Conservation (phyloP, 1,140 invertebrate genomes). For the Spodoptera frugiperda region DNA sequence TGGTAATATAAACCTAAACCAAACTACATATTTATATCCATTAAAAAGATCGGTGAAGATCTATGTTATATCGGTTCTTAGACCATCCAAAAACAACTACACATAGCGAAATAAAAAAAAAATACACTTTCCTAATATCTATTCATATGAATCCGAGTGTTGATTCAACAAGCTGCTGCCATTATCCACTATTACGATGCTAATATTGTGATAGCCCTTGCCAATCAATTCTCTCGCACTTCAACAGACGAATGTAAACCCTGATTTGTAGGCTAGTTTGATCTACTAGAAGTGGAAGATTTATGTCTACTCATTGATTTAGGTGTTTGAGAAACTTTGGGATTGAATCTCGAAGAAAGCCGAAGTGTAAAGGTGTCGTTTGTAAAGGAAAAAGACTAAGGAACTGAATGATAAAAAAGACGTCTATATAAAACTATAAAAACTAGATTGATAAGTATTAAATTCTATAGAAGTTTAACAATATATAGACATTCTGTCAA, state of each 20-base stretch:
- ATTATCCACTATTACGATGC: constrained; percentile 15
- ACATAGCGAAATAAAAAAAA: background rate
- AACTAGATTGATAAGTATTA: too few species aligned
- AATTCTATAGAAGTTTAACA: too few species aligned
- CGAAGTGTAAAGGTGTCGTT: too few species aligned
- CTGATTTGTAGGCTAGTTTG: constrained; percentile 4
- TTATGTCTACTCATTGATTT: constrained; percentile 16
- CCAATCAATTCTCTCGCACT: constrained; percentile 26
- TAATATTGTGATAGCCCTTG: constrained; percentile 21
- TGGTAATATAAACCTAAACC: too few species aligned
- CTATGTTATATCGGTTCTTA: too few species aligned
- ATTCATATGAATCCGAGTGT: constrained; percentile 1
- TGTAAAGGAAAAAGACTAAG: too few species aligned
- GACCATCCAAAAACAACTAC: background rate
- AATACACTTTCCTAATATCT: constrained; percentile 6
- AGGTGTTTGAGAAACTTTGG: background rate
- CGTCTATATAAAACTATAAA: too few species aligned
- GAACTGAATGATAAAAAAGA: too few species aligned
- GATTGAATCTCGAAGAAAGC: background rate
- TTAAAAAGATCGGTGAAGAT: too few species aligned
- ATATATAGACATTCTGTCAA: too few species aligned
- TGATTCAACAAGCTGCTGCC: constrained; percentile 12
- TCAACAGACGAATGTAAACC: constrained; percentile 5
- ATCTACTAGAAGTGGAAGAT: background rate
- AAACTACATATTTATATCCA: too few species aligned